These are phyloP conservation scores for Spodoptera littoralis DNA, from an alignment of 2,888 invertebrate genomes.

Conservation along the genomic window DNA sequence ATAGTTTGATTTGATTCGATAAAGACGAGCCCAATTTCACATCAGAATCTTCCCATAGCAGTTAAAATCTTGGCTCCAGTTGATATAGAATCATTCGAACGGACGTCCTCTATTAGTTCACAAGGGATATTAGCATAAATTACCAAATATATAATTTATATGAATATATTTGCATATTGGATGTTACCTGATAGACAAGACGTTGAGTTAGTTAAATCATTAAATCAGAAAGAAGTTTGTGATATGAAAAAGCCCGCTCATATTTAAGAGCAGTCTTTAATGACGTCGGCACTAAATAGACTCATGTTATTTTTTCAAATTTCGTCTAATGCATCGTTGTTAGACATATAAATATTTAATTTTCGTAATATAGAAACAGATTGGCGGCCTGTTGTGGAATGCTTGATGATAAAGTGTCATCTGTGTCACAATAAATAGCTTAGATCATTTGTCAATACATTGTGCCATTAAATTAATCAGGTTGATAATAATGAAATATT, in stretches of 20 bases:
- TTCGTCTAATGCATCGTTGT: slow-evolving; percentile 9
- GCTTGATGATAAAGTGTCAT: slow-evolving; percentile 34
- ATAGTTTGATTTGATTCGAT: slow-evolving; percentile 48
- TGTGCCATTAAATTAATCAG: slow-evolving; percentile 25
- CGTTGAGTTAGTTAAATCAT: slow-evolving; percentile 47
- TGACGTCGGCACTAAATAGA: slow-evolving; percentile 18
- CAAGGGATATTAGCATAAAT: slow-evolving; percentile 73
- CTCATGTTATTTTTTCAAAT: slow-evolving; percentile 14
- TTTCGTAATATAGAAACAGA: slow-evolving; percentile 15
- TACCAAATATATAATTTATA: slow-evolving; percentile 56
- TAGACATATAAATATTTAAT: slow-evolving; percentile 40
- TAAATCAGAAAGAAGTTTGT: slow-evolving; percentile 32
- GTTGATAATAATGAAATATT: slow-evolving; percentile 6
- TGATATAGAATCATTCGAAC: slow-evolving; percentile 60
- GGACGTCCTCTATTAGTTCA: slow-evolving; percentile 79
- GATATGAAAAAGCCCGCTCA: slow-evolving; percentile 39
- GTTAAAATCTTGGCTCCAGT: slow-evolving; percentile 54
- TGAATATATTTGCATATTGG: slow-evolving; percentile 55
- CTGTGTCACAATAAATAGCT: slow-evolving; percentile 30
- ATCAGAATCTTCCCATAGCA: slow-evolving; percentile 57
- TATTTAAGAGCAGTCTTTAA: slow-evolving; percentile 15
- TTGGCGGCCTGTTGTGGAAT: slow-evolving; percentile 19
- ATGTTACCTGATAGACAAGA: slow-evolving; percentile 46
- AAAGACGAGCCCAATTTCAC: slow-evolving; percentile 45
- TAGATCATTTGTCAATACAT: slow-evolving; percentile 32